Evolutionary conservation across 2,113 vertebrate species (phyloP).

Genomic region (Erpornis zantholeuca): DNA sequence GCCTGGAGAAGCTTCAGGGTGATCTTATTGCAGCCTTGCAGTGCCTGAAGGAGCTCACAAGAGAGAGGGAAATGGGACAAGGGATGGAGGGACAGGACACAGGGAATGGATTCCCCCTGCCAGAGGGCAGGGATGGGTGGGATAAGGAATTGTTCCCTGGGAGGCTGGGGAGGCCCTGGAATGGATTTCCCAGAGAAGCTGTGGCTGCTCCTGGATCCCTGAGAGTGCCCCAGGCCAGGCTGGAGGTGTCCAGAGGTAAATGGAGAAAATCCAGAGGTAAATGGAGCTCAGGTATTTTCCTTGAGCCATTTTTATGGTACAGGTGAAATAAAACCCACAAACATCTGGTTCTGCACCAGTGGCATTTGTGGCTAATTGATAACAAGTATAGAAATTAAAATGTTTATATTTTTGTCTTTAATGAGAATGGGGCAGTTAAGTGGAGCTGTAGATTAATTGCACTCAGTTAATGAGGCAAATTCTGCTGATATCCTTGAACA

Average conservation of each 20-base stretch:
- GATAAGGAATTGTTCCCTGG: fast-evolving
- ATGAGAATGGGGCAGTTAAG: background rate
- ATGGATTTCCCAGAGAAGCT: background rate
- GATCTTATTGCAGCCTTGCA: background rate
- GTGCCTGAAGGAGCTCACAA: background rate
- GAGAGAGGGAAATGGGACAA: background rate
- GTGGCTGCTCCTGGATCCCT: background rate
- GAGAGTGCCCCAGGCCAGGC: background rate
- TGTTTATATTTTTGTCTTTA: background rate
- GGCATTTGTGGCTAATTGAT: background rate
- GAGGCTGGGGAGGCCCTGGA: background rate
- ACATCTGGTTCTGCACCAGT: background rate
- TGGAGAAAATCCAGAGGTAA: background rate
- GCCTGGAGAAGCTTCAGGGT: background rate
- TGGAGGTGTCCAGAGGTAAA: background rate
- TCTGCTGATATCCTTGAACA: background rate
- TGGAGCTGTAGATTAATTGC: background rate
- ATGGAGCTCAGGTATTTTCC: background rate
- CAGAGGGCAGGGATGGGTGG: background rate
- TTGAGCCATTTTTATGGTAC: background rate
- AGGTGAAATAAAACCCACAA: background rate
- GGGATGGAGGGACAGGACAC: background rate
- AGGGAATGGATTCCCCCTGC: background rate
- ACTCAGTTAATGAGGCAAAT: background rate
- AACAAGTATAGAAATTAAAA: background rate